Evolutionary conservation across 2,113 vertebrate species (phyloP).

Genomic region (Phylloscopus trochilus): DNA sequence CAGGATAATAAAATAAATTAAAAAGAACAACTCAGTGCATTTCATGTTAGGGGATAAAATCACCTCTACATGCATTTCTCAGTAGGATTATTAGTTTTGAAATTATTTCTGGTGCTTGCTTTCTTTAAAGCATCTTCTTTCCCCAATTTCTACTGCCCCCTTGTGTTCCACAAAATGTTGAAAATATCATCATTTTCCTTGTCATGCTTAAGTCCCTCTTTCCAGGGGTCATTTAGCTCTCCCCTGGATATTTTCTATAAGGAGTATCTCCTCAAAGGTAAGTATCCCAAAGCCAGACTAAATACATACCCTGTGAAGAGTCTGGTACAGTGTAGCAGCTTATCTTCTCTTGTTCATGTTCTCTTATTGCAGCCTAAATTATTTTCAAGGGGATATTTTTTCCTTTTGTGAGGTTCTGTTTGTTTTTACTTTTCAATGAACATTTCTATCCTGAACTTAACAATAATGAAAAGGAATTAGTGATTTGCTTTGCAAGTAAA

Average conservation of each 20-base stretch:
- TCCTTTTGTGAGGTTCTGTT: not conserved
- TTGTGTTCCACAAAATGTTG: not conserved
- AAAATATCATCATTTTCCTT: not conserved
- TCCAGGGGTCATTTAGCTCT: not conserved
- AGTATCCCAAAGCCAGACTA: not conserved
- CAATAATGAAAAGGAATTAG: not conserved
- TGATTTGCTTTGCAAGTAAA: not conserved
- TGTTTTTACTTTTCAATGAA: not conserved
- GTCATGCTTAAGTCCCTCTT: not conserved
- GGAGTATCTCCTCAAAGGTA: not conserved
- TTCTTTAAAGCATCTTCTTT: not conserved
- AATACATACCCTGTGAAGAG: not conserved
- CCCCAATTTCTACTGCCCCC: not conserved
- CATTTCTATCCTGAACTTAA: not conserved
- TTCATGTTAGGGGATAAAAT: not conserved
- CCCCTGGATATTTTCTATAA: not conserved
- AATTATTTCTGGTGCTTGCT: not conserved
- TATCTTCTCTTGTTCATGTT: not conserved
- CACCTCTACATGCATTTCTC: not conserved
- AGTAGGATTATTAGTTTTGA: not conserved
- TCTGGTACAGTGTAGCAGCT: not conserved
- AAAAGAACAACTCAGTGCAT: not conserved
- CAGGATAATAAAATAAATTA: not conserved
- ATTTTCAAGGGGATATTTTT: not conserved
- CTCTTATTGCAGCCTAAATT: not conserved